A percentile compares a stretch with the other conserved stretches of the same genome.
phyloP scores from a whole-genome alignment of 1,140 invertebrate species.

The Drosophila pandora region DNA sequence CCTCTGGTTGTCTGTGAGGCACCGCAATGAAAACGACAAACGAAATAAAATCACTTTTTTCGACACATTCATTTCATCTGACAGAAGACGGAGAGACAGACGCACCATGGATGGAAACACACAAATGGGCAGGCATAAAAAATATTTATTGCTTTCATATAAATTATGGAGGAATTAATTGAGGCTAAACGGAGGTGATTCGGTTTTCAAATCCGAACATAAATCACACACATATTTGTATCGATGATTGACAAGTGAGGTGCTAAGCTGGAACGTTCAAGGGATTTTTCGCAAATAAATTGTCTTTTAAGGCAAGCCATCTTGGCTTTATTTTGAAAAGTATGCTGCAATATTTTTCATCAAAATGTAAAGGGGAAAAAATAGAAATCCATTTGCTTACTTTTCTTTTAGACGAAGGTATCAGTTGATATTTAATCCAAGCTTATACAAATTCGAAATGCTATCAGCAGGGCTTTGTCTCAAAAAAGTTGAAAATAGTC shows the following conservation, averaged over 20 bases:
- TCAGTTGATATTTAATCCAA: background rate
- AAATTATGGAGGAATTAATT: slow-evolving; percentile 48
- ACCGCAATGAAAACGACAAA: slow-evolving; percentile 60
- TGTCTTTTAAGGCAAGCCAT: background rate
- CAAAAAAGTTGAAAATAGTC: background rate
- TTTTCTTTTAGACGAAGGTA: background rate
- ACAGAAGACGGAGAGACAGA: slow-evolving; percentile 5
- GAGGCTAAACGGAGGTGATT: slow-evolving; percentile 39
- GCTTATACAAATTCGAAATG: too few relatives aligned
- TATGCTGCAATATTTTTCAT: background rate
- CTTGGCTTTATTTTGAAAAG: background rate
- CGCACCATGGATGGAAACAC: slow-evolving; percentile 37
- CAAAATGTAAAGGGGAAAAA: background rate
- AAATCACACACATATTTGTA: slow-evolving; percentile 11
- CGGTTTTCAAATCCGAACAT: slow-evolving; percentile 9
- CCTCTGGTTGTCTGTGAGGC: slow-evolving; percentile 3
- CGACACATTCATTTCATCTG: slow-evolving; percentile 42
- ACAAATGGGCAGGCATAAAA: slow-evolving; percentile 29
- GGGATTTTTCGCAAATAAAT: background rate
- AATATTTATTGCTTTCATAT: slow-evolving; percentile 45
- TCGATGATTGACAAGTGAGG: slow-evolving; percentile 24
- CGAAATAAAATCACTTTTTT: slow-evolving; percentile 73
- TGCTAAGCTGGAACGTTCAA: slow-evolving; percentile 7
- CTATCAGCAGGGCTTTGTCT: background rate
- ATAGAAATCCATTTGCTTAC: background rate